Conservation (phyloP, 2,888 invertebrate species). For the Trichopoda pennipes region DNA sequence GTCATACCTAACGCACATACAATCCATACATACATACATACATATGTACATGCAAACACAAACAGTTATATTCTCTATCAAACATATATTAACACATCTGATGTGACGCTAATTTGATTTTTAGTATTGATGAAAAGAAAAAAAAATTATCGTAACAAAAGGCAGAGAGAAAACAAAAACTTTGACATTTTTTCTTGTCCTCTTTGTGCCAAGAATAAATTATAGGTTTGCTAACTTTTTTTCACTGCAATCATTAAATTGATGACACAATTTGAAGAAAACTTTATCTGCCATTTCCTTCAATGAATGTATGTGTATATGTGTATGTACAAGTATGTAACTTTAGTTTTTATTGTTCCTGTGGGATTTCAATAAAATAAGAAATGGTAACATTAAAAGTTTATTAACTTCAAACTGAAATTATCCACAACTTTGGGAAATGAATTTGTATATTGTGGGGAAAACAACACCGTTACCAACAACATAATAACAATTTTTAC, state of each 20-base stretch:
- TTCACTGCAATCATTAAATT: slow-evolving; percentile 50
- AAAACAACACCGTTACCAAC: neutral
- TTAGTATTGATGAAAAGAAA: slow-evolving; percentile 47
- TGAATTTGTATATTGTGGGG: too few relatives aligned
- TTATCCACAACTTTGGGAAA: neutral
- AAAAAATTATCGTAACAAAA: slow-evolving; percentile 4
- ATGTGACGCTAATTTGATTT: slow-evolving; percentile 65
- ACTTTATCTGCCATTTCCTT: slow-evolving; percentile 21
- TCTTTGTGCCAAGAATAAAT: slow-evolving; percentile 50
- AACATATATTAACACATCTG: slow-evolving; percentile 36
- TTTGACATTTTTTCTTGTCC: neutral
- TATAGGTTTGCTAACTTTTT: slow-evolving; percentile 44
- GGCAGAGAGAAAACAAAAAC: neutral
- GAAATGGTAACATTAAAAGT: slow-evolving; percentile 53
- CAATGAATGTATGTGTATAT: neutral
- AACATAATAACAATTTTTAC: too few relatives aligned
- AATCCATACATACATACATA: neutral
- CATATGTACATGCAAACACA: neutral
- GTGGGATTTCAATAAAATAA: slow-evolving; percentile 36
- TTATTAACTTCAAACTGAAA: slow-evolving; percentile 42
- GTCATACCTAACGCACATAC: slow-evolving; percentile 20
- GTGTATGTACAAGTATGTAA: neutral
- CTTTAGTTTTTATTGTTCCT: slow-evolving; percentile 38
- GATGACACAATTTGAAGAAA: slow-evolving; percentile 54
- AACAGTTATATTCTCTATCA: slow-evolving; percentile 7